Base-by-base conservation (phyloP, 2,888 invertebrate species). In the Ecdyonurus torrentis region DNA sequence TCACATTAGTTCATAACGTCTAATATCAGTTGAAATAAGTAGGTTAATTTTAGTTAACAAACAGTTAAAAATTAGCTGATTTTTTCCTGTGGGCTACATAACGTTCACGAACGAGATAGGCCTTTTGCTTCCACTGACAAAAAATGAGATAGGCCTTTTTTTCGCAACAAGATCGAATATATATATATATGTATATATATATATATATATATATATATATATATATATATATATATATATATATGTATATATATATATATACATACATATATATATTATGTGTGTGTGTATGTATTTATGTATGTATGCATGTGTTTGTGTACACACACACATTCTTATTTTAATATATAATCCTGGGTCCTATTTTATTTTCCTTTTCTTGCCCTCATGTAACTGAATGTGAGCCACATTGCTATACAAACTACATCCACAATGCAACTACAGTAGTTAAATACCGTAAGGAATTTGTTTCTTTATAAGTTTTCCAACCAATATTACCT, bases 401-500 rank as follows among this genome's bases (percentile, higher is more conserved):
- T 37, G 37, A 5, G 37, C 37, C 37, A n/a, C n/a, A n/a, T n/a
- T n/a, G n/a, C n/a, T n/a, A n/a, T n/a, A n/a, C n/a, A n/a, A n/a
- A n/a, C n/a, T n/a, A n/a, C n/a, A n/a, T n/a, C n/a, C n/a, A n/a
- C n/a, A n/a, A n/a, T n/a, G n/a, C n/a, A n/a, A n/a, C n/a, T n/a
- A n/a, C n/a, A n/a, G n/a, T n/a, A n/a, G n/a, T n/a, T n/a, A n/a
- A n/a, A n/a, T n/a, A n/a, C n/a, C n/a, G n/a, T n/a, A n/a, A n/a
- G n/a, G n/a, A n/a, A n/a, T n/a, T n/a, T 37, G 37, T 37, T 10
- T 37, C 37, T 10, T 37, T 5, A 37, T 5, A 15, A 15, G 15
- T 37, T 37, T 37, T 37, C 15, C 5, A 37, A n/a, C 55, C n/a
- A 19, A 19, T 15, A n/a, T 71, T 71, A 68, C 80, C 78, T 52